Base-by-base conservation (phyloP, 2,797 vertebrate genomes). In the Emys orbicularis region DNA sequence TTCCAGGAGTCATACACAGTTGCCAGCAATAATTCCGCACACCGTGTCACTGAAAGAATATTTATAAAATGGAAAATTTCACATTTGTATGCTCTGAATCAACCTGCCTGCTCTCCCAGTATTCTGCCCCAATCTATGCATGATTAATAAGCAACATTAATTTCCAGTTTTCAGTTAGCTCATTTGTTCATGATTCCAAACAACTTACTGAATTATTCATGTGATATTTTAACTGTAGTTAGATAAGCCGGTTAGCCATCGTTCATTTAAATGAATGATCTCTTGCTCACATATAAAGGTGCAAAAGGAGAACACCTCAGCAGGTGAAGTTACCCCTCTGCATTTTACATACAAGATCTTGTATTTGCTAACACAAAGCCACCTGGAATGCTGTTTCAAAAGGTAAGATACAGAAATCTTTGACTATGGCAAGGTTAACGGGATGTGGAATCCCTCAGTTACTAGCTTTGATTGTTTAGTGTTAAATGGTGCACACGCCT, bases 131-230 rank as follows among this genome's bases (percentile, higher is more conserved):
- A 90, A 34, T 12, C 2, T 0, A 90, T 96, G 97, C 89, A 94
- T 97, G 97, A 98, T 97, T 97, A 98, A 98, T 83, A 86, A 97
- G 89, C 92, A 95, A 54, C 82, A 95, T 97, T 98, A 95, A 92
- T 79, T 97, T 96, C 95, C 87, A 93, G 95, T 90, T 97, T 97
- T 90, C 95, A 89, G 92, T 54, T 96, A 95, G 97, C 95, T 98
- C 97, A 98, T 98, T 98, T 98, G 97, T 97, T 98, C 97, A 94
- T 97, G 97, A 98, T 97, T 97, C 97, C 97, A 98, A 98, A 98
- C 97, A 98, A 61, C 31, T 95, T 97, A 97, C 97, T 98, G 94
- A 98, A 98, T 98, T 98, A 98, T 98, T 98, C 98, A 98, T 92
- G 96, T 96, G 97, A 97, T 98, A 97, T 98, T 98, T 98, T 97